A percentile compares a stretch with the other conserved stretches of the same genome.
Evolutionary conservation across 1,140 invertebrate species (phyloP).

Genomic region (Pogonomyrmex californicus): DNA sequence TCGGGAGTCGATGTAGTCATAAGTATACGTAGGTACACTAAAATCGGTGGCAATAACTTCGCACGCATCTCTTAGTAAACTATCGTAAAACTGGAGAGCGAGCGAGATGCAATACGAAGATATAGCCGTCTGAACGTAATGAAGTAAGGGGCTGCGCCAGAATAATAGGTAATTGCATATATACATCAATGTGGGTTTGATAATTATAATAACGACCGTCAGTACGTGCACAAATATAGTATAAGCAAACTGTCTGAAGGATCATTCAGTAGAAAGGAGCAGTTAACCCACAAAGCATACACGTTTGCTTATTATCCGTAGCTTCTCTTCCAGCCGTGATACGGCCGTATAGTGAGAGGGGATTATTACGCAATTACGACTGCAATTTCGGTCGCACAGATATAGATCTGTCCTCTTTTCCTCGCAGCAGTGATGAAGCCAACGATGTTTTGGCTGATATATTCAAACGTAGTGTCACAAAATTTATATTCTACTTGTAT

Average conservation of each 20-base stretch:
- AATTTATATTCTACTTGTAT: slow-evolving; percentile 18
- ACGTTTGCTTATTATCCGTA: slow-evolving; percentile 76
- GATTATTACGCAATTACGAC: slow-evolving; percentile 85
- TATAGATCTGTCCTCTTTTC: slow-evolving; percentile 65
- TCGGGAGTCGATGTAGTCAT: slow-evolving; percentile 78
- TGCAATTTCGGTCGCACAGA: slow-evolving; percentile 80
- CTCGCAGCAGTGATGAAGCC: background rate
- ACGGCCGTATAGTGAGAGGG: slow-evolving; percentile 58
- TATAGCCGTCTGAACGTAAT: slow-evolving; percentile 1
- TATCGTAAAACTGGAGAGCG: slow-evolving; percentile 67
- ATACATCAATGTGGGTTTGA: slow-evolving; percentile 77
- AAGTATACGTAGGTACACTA: slow-evolving; percentile 75
- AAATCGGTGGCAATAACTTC: slow-evolving; percentile 81
- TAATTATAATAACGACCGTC: slow-evolving; percentile 84
- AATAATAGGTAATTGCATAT: slow-evolving; percentile 78
- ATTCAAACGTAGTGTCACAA: background rate
- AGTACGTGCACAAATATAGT: slow-evolving; percentile 33
- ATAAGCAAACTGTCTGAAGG: slow-evolving; percentile 56
- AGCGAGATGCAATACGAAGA: slow-evolving; percentile 23
- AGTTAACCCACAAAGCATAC: slow-evolving; percentile 77
- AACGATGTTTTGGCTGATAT: background rate
- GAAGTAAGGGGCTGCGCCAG: slow-evolving; percentile 20
- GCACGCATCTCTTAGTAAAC: slow-evolving; percentile 76
- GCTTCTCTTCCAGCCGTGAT: slow-evolving; percentile 77
- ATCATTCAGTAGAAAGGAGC: slow-evolving; percentile 69